phyloP scores from a whole-genome alignment of 2,888 invertebrate species.

The Masnerella sp. region DNA sequence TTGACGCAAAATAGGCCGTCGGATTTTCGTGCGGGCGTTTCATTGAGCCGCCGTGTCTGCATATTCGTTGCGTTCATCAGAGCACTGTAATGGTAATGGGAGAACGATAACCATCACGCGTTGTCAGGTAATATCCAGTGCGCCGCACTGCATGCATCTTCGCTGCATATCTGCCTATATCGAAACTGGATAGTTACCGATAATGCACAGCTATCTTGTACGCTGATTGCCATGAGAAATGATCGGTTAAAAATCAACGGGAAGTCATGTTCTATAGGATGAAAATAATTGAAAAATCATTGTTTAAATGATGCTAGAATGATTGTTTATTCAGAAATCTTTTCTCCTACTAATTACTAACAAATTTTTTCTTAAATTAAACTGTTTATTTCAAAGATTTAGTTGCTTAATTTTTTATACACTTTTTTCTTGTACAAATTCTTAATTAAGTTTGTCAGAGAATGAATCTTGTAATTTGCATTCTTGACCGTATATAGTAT shows the following conservation, averaged over 20 bases:
- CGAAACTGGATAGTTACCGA: conserved; percentile 33
- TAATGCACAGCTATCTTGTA: conserved; percentile 38
- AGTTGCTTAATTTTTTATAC: too few species aligned
- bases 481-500: too few species aligned
- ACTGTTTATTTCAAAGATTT: too few species aligned
- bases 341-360: too few species aligned
- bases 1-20: conserved; percentile 48
- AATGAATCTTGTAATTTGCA: too few species aligned
- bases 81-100: conserved; percentile 55
- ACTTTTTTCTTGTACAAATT: too few species aligned
- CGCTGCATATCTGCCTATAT: conserved; percentile 40
- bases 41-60: conserved; percentile 37
- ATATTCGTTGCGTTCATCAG: conserved; percentile 59
- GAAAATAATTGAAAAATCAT: too few species aligned
- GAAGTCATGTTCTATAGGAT: background rate
- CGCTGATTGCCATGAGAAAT: conserved; percentile 24
- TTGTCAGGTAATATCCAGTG: conserved; percentile 62
- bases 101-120: conserved; percentile 59
- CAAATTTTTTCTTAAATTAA: too few species aligned
- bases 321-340: too few species aligned
- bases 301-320: too few species aligned
- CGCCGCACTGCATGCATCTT: conserved; percentile 45
- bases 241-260: conserved; percentile 14
- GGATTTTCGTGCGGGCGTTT: conserved; percentile 43
- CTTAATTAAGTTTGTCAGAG: too few species aligned